Evolutionary conservation across 1,140 invertebrate genomes (phyloP), one percentile per base, ranked within the genome.

Genomic region (Condylostylus longicornis): DNA sequence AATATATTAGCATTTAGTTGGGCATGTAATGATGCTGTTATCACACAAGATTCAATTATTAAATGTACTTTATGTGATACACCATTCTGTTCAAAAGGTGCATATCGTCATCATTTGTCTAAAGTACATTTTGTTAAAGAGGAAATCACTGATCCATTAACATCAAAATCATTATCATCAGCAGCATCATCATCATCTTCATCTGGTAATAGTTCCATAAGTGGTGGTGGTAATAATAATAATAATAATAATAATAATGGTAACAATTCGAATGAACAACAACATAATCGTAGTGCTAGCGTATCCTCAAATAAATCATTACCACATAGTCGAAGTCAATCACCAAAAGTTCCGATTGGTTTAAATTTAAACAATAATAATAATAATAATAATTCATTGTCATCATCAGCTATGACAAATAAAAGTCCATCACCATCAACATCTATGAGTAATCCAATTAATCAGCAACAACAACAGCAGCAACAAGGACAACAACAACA

Each of bases 121-220:
- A 93, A 95, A 56, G 91, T 93, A 78, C 90, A 96, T 63, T 88
- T 95, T 51, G 84, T 94, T 18, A 95, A 94, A 58, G 89, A 94
- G 47, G 83, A 82, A 9, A 78, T 82, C 14, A 74, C 76, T 0
- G 62, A 79, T 15, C 67, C 69, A 2, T 64, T 75, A 35, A 74
- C 71, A 40, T 56, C 61, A 0, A 61, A 56, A 3, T 49, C 61
- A 12, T 50, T 65, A 21, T 52, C 40, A 13, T 54, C 17, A n/a
- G 33, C 45, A 3, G 48, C 48, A 35, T 57, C 54, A 5, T 51
- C 61, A 2, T 54, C 61, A 19, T 50, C 48, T 20, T 49, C 47
- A 45, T 54, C 55, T 25, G n/a, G n/a, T 25, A 25, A n/a, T n/a
- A n/a, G n/a, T n/a, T n/a, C n/a, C n/a, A n/a, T n/a, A n/a, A n/a